phyloP scores from a whole-genome alignment of 2,888 invertebrate species.

The Erannis defoliaria region DNA sequence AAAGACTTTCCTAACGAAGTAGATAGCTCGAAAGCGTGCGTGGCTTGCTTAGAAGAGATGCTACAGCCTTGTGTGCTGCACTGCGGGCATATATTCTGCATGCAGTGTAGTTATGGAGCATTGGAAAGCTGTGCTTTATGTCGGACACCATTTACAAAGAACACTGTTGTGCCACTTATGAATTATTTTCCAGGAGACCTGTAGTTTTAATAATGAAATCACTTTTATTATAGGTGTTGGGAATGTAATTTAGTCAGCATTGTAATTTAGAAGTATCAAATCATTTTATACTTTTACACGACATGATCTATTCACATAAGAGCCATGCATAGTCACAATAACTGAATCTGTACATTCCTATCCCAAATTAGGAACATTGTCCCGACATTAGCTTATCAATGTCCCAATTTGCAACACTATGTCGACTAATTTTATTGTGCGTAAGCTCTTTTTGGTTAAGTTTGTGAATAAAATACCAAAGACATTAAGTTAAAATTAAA shows the following conservation, averaged over 20 bases:
- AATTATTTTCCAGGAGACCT: constrained; percentile 70
- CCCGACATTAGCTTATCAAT: no score
- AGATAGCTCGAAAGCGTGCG: constrained; percentile 76
- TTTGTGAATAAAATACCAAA: constrained; percentile 9
- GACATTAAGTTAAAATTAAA: constrained; percentile 38
- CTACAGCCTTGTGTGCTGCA: constrained; percentile 77
- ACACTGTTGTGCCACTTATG: constrained; percentile 79
- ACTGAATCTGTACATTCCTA: no score
- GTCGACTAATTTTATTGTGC: no score
- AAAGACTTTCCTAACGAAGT: constrained; percentile 75
- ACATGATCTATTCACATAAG: no score
- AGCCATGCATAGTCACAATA: no score
- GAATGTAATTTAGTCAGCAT: no score
- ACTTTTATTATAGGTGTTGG: neutral
- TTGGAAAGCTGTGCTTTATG: constrained; percentile 78
- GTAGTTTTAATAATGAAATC: neutral
- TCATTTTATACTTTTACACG: no score
- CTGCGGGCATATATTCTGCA: constrained; percentile 82
- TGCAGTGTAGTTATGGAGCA: constrained; percentile 76
- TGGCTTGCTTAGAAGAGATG: constrained; percentile 80
- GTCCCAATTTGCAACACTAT: no score
- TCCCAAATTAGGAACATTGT: no score
- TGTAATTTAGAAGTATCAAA: no score
- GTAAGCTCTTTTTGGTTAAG: no score
- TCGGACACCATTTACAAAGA: constrained; percentile 74